phyloP scores from a whole-genome alignment of 2,113 vertebrate species.

The Bos javanicus region DNA sequence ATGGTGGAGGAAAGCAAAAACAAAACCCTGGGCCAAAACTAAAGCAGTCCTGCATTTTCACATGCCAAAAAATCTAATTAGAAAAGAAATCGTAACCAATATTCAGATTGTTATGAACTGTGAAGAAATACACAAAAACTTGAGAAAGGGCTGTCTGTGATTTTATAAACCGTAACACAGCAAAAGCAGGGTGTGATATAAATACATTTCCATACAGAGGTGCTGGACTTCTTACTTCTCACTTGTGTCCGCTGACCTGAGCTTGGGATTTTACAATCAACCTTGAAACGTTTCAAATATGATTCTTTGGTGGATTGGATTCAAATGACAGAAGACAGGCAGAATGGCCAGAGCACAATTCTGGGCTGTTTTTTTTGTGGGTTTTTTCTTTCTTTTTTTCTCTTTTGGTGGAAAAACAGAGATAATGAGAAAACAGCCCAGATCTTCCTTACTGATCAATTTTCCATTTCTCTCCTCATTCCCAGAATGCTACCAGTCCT shows the following conservation, averaged over 20 bases:
- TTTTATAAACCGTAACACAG: constrained; percentile 28
- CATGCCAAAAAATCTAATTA: constrained; percentile 76
- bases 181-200: background rate
- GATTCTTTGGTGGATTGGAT: background rate
- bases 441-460: constrained; percentile 15
- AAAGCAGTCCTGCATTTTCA: constrained; percentile 55
- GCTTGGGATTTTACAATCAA: background rate
- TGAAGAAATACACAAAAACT: constrained; percentile 59
- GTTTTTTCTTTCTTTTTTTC: background rate
- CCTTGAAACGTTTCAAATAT: constrained; percentile 9
- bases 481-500: background rate
- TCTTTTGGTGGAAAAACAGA: background rate
- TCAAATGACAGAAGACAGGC: background rate
- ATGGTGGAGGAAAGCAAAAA: background rate
- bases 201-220: constrained; percentile 44
- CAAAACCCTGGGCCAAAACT: constrained; percentile 42
- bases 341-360: background rate
- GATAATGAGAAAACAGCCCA: background rate
- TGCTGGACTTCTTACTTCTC: constrained; percentile 41
- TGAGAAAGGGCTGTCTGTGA: constrained; percentile 55
- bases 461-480: constrained; percentile 35
- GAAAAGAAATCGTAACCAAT: constrained; percentile 68
- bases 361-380: background rate
- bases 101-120: constrained; percentile 48
- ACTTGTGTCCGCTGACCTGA: background rate